These are phyloP conservation scores for Drosophila asahinai DNA, from an alignment of 1,140 invertebrate genomes.

Conservation along the genomic window DNA sequence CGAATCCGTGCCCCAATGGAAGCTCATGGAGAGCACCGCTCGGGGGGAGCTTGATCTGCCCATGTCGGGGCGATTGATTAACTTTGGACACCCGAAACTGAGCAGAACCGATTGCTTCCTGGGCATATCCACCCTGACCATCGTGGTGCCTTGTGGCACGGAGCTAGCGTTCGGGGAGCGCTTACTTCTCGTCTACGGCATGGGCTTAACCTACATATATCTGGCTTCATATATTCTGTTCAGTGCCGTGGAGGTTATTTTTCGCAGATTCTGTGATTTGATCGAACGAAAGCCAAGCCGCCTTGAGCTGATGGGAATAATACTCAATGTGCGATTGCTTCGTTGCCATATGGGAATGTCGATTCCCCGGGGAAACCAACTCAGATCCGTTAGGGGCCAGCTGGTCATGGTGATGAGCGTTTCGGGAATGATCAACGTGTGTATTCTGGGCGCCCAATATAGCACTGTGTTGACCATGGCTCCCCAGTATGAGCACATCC, in stretches of 20 bases:
- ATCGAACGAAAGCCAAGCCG: no score
- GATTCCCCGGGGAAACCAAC: not conserved
- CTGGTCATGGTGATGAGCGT: not conserved
- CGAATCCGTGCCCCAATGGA: rapidly evolving
- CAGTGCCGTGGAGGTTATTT: slow-evolving; percentile 4
- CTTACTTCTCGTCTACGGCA: not conserved
- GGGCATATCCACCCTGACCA: not conserved
- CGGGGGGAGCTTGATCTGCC: slow-evolving; percentile 40
- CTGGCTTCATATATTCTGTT: not conserved
- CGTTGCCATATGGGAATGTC: slow-evolving; percentile 21
- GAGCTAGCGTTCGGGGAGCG: slow-evolving; percentile 11
- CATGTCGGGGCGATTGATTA: not conserved
- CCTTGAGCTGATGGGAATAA: not conserved
- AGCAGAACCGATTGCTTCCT: not conserved
- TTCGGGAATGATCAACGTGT: not conserved
- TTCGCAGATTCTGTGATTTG: not conserved
- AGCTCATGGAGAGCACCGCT: not conserved
- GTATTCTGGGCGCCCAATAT: not conserved
- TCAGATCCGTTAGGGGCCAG: not conserved
- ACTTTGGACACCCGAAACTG: not conserved
- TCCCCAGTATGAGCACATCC: slow-evolving; percentile 16
- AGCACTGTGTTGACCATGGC: slow-evolving; percentile 30
- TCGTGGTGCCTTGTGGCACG: slow-evolving; percentile 46
- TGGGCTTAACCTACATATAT: rapidly evolving
- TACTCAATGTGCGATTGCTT: slow-evolving; percentile 13